Percentiles rank a stretch among this genome's conserved stretches.
Evolutionary conservation across 2,797 vertebrate genomes (phyloP).

Genomic region (Crypturellus tataupa): DNA sequence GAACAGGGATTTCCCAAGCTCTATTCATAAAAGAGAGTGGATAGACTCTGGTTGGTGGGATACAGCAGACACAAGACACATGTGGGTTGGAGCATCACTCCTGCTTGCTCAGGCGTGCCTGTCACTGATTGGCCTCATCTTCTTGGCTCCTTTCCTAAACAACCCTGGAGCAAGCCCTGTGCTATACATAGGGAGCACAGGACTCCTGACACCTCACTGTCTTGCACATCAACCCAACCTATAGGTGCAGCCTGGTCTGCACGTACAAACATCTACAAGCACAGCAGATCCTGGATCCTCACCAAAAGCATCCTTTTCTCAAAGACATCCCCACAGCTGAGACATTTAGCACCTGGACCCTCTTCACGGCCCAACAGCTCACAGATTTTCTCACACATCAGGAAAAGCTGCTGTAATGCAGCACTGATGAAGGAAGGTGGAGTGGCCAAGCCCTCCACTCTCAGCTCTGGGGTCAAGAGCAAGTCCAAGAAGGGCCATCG

Average conservation of each 20-base stretch:
- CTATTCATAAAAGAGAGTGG: neutral
- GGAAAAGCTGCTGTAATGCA: neutral
- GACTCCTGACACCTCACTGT: neutral
- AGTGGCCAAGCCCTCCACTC: neutral
- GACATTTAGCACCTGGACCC: neutral
- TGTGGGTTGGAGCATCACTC: neutral
- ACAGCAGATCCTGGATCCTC: neutral
- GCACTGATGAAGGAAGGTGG: neutral
- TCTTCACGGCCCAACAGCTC: neutral
- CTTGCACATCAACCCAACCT: neutral
- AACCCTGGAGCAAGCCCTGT: neutral
- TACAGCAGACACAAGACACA: neutral
- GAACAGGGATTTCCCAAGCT: neutral
- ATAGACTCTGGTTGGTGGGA: neutral
- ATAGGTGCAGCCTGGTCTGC: neutral
- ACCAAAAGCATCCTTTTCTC: neutral
- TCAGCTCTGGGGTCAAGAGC: neutral
- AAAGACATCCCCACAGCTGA: neutral
- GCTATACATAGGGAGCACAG: neutral
- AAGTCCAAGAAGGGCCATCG: neutral
- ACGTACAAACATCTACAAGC: neutral
- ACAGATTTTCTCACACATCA: too few species aligned
- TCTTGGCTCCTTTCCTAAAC: neutral
- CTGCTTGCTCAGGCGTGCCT: neutral
- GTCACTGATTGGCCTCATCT: neutral